A percentile compares a stretch with the other conserved stretches of the same genome.
These are phyloP conservation scores for Engystomops pustulosus DNA, from an alignment of 2,113 vertebrate genomes.

Conservation along the genomic window DNA sequence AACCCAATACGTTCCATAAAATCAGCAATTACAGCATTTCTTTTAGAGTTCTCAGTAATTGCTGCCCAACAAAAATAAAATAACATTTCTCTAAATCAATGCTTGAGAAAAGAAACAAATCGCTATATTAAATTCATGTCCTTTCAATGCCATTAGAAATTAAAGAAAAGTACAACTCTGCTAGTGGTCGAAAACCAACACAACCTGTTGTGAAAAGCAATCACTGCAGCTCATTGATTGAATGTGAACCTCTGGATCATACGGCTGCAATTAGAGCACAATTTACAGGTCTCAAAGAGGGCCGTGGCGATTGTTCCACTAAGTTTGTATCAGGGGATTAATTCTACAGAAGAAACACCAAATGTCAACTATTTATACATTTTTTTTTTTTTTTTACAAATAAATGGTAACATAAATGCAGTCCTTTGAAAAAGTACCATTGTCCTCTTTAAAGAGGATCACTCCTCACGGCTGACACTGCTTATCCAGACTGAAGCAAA, in stretches of 20 bases:
- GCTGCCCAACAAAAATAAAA: conserved; percentile 27
- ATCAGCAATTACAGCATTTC: conserved; percentile 17
- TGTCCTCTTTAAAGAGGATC: too few species aligned
- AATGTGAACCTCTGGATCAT: conserved; percentile 9
- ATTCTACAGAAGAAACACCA: neutral
- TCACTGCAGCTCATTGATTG: conserved; percentile 25
- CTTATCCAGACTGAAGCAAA: too few species aligned
- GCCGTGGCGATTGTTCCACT: neutral
- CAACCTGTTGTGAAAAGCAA: conserved; percentile 55
- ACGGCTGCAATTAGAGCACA: conserved; percentile 11
- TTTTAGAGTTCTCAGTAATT: conserved; percentile 1
- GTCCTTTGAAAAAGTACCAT: too few species aligned
- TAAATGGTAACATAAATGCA: too few species aligned
- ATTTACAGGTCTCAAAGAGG: conserved; percentile 9
- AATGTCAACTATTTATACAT: too few species aligned
- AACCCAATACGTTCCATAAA: neutral
- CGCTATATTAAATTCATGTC: conserved; percentile 20
- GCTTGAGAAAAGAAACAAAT: conserved; percentile 1
- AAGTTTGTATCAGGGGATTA: neutral
- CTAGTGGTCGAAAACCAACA: conserved; percentile 22
- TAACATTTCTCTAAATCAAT: conserved; percentile 31
- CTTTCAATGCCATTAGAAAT: conserved; percentile 17
- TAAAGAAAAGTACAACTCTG: conserved; percentile 46
- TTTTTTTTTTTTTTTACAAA: neutral
- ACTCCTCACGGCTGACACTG: too few species aligned